Evolutionary conservation across 2,113 vertebrate genomes (phyloP).

Genomic region (Mellivora capensis): DNA sequence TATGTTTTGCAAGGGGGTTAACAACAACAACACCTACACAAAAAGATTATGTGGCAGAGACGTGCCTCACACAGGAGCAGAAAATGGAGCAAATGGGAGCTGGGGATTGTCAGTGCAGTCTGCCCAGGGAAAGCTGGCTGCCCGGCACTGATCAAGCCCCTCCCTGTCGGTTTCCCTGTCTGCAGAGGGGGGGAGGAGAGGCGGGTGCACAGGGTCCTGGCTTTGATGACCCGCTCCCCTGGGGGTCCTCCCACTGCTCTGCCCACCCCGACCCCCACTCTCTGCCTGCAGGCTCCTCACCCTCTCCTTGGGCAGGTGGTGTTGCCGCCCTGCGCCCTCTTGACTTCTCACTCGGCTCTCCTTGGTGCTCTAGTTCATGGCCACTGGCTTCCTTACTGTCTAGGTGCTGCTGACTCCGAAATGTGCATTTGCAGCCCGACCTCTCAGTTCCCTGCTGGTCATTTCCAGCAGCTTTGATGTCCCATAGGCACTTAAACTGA

Average conservation of each 20-base stretch:
- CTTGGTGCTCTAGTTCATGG: background rate
- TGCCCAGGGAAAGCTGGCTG: background rate
- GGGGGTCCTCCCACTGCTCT: rapidly evolving
- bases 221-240: rapidly evolving
- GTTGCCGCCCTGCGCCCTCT: background rate
- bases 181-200: background rate
- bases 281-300: background rate
- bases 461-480: no score
- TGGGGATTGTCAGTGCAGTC: background rate
- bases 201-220: rapidly evolving
- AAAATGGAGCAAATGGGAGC: background rate
- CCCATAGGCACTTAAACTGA: background rate
- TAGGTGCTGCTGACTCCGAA: no score
- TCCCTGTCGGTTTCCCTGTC: rapidly evolving
- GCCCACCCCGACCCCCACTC: background rate
- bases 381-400: background rate
- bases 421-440: background rate
- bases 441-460: background rate
- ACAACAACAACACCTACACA: background rate
- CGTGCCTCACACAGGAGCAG: background rate
- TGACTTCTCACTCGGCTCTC: background rate
- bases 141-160: rapidly evolving
- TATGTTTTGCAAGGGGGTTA: background rate
- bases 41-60: background rate
- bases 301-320: background rate